These are phyloP conservation scores for Loxodonta africana DNA, from an alignment of 2,113 vertebrate genomes.

Conservation along the genomic window DNA sequence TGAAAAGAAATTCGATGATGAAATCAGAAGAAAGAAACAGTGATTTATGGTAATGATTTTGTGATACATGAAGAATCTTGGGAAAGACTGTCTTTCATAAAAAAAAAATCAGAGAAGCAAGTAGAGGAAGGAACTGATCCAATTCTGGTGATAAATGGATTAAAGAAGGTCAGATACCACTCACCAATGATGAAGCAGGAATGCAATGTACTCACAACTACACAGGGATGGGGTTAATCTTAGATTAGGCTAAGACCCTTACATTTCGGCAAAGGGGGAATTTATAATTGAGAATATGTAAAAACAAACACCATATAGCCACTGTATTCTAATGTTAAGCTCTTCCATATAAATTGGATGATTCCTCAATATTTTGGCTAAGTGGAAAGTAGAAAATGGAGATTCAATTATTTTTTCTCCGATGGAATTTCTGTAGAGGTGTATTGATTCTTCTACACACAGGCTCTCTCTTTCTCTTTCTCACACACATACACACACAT, in stretches of 20 bases:
- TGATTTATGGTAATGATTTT: background rate
- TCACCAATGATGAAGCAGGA: background rate
- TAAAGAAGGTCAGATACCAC: background rate
- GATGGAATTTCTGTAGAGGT: background rate
- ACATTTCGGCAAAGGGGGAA: background rate
- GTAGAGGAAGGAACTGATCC: background rate
- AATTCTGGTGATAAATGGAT: background rate
- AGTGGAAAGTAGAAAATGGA: background rate
- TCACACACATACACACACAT: background rate
- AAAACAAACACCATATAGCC: background rate
- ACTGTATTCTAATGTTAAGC: background rate
- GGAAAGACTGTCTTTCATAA: background rate
- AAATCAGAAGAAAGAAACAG: background rate
- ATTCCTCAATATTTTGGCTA: background rate
- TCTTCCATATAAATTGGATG: background rate
- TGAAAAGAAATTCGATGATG: background rate
- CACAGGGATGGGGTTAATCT: background rate
- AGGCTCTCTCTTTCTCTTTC: background rate
- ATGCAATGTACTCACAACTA: background rate
- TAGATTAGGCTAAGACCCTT: background rate
- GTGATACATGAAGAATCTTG: background rate
- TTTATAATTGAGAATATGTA: background rate
- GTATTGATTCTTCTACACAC: background rate
- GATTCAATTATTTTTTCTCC: background rate
- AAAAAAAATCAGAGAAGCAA: background rate